Percentiles rank a stretch among this genome's conserved stretches.
phyloP scores from a whole-genome alignment of 2,797 vertebrate genomes.

The Poecilia gillii region DNA sequence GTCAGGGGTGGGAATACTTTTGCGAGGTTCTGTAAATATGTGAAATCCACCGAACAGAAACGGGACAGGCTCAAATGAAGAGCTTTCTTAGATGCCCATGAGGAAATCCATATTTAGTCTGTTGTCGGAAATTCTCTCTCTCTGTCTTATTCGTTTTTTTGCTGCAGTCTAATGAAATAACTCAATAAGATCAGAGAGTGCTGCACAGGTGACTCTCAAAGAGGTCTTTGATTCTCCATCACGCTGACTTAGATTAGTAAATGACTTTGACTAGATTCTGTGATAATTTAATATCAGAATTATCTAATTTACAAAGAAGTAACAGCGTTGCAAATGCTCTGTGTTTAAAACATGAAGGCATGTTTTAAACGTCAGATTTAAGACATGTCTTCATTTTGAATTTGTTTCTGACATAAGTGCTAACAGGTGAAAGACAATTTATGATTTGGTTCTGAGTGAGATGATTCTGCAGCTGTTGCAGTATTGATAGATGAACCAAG shows the following conservation, averaged over 20 bases:
- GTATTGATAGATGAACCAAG: neutral
- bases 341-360: no score
- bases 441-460: neutral
- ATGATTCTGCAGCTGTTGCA: neutral
- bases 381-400: neutral
- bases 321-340: neutral
- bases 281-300: neutral
- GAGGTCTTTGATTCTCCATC: slow-evolving; percentile 30
- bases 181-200: slow-evolving; percentile 27
- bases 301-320: neutral
- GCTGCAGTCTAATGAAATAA: slow-evolving; percentile 35
- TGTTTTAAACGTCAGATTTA: neutral
- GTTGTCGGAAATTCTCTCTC: neutral
- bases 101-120: neutral
- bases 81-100: neutral
- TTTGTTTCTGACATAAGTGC: neutral
- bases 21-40: neutral
- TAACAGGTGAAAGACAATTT: neutral
- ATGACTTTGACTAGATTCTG: slow-evolving; percentile 23
- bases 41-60: neutral
- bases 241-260: slow-evolving; percentile 9
- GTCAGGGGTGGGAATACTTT: neutral
- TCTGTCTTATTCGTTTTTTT: neutral
- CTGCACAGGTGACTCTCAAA: slow-evolving; percentile 34
- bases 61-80: neutral